Base-by-base conservation (phyloP, 2,797 vertebrate species). In the Phoeniculus purpureus region DNA sequence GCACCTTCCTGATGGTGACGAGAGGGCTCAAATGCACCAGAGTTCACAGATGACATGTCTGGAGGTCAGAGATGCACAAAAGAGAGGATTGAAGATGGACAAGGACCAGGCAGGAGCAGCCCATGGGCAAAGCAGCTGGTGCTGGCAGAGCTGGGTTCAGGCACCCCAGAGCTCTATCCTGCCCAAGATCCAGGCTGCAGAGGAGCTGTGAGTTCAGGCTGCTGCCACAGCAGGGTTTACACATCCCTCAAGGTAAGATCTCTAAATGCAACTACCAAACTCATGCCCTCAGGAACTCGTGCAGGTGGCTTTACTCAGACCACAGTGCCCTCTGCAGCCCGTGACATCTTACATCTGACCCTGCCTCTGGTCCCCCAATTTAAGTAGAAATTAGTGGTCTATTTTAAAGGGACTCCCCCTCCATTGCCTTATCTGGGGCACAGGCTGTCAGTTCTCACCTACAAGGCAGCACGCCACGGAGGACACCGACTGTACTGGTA, bases 171-270 rank as follows among this genome's bases (percentile, higher is more conserved):
- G 37, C n/a, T 43, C 21, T 50, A 32, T 31, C 65, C 21, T 0
- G 1, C 13, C 22, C 2, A 0, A 0, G 55, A 56, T 26, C 10
- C 31, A 10, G 14, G 29, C 25, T n/a, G 37, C 4, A 0, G 32
- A 6, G 50, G 20, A 52, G 29, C 50, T 16, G 29, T 29, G n/a
- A 4, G 10, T 9, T 25, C 19, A 12, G 52, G 26, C 5, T 0
- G 11, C 85, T 58, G 3, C 6, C 0, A 0, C 47, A 7, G 27
- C 11, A 73, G 27, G 29, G 6, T 51, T 50, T 16, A n/a, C 5
- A 3, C 45, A 66, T 25, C 21, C 11, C 19, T 27, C n/a, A 4
- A 31, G 29, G 23, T 47, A 50, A 60, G 61, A 40, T 6, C 54
- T 2, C 37, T 23, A 19, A 62, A 83, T 4, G n/a, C 37, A 67